A percentile compares a stretch with the other conserved stretches of the same genome.
Conservation (phyloP, 2,888 invertebrate genomes). For the Micoletzkya japonica region DNA sequence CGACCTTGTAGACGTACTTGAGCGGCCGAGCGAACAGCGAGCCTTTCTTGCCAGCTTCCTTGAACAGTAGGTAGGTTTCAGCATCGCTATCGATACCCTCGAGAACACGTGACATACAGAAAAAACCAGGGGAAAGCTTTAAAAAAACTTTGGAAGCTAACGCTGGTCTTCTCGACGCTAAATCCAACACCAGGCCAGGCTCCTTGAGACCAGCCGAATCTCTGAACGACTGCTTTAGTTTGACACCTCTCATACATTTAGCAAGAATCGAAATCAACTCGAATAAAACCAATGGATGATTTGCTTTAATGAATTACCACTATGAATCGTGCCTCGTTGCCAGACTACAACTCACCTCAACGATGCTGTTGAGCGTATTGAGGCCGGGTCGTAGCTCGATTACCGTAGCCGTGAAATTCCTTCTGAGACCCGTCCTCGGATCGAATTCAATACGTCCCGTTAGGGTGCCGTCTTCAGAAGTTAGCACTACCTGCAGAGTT, state of each 20-base stretch:
- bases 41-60: slow-evolving; percentile 21
- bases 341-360: slow-evolving; percentile 43
- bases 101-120: no score
- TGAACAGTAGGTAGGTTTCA: background rate
- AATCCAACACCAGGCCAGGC: background rate
- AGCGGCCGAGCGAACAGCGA: slow-evolving; percentile 43
- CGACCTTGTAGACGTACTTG: slow-evolving; percentile 49
- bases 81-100: no score
- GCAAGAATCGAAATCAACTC: background rate
- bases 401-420: slow-evolving; percentile 58
- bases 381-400: slow-evolving; percentile 59
- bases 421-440: slow-evolving; percentile 46
- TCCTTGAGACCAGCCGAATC: background rate
- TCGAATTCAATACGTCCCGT: slow-evolving; percentile 62
- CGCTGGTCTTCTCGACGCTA: background rate
- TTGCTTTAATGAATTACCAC: background rate
- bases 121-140: no score
- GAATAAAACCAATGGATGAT: background rate
- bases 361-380: slow-evolving; percentile 58
- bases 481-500: slow-evolving; percentile 41
- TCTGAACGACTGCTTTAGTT: background rate
- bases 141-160: no score
- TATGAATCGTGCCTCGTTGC: background rate
- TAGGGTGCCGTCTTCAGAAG: slow-evolving; percentile 51
- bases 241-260: background rate